Percentiles rank a stretch among this genome's conserved stretches.
Evolutionary conservation across 2,113 vertebrate genomes (phyloP).

Genomic region (Platysteira castanea): DNA sequence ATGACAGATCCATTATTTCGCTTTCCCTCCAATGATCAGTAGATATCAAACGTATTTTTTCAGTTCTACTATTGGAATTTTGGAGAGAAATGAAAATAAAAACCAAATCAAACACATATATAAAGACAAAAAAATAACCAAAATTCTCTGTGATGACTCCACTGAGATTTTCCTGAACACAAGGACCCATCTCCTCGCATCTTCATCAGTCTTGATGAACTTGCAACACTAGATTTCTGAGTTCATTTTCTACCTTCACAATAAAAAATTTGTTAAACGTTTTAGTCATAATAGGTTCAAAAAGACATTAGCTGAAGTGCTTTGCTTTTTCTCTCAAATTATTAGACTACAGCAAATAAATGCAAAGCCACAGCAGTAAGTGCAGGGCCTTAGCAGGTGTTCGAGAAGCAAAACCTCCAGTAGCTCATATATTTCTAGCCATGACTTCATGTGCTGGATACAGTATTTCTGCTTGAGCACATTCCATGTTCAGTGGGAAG

Average conservation of each 20-base stretch:
- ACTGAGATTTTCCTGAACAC: background rate
- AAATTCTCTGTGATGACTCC: background rate
- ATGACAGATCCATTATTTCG: background rate
- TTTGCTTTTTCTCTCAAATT: background rate
- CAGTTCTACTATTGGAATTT: background rate
- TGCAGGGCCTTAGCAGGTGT: background rate
- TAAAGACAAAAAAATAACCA: background rate
- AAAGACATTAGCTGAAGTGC: background rate
- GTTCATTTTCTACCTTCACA: background rate
- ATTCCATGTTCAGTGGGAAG: background rate
- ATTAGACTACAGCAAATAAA: background rate
- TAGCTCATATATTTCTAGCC: background rate
- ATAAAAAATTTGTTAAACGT: background rate
- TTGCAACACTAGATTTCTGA: background rate
- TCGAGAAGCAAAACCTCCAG: background rate
- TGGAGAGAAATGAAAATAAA: background rate
- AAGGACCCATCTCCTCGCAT: background rate
- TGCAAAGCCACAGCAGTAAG: background rate
- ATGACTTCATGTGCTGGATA: background rate
- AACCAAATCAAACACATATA: background rate
- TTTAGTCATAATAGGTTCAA: background rate
- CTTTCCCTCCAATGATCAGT: background rate
- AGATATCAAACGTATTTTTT: background rate
- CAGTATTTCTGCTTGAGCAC: background rate
- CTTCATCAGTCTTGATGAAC: background rate